These are phyloP conservation scores for Gavia stellata DNA, from an alignment of 2,113 vertebrate species.

Conservation along the genomic window DNA sequence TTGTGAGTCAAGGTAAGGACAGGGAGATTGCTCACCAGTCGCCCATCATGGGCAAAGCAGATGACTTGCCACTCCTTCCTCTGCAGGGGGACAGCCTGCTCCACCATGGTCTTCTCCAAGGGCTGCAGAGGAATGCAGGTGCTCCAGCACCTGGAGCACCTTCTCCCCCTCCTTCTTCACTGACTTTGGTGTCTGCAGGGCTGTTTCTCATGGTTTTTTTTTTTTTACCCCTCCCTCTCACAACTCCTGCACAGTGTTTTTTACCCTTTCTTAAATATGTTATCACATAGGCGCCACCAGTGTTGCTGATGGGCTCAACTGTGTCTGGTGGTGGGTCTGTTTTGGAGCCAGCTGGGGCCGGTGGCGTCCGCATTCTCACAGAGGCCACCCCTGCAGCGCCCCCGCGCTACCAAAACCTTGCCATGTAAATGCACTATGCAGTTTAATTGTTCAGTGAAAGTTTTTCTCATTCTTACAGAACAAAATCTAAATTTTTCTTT, in stretches of 20 bases:
- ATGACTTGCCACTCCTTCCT: neutral
- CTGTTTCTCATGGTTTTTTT: neutral
- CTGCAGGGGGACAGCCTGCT: neutral
- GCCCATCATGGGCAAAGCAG: neutral
- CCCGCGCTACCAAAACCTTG: neutral
- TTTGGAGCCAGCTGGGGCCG: neutral
- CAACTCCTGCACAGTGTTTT: neutral
- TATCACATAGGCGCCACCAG: too few relatives aligned
- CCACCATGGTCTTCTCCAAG: neutral
- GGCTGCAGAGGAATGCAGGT: neutral
- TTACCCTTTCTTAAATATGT: neutral
- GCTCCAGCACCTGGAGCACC: neutral
- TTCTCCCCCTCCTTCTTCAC: neutral
- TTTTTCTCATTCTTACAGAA: neutral
- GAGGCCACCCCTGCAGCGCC: neutral
- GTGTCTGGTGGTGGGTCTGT: rapidly evolving
- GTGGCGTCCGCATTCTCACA: neutral
- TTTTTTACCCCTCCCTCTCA: neutral
- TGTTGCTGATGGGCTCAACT: neutral
- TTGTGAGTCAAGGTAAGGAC: neutral
- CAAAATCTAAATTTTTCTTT: neutral
- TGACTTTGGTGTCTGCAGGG: neutral
- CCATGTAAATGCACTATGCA: neutral
- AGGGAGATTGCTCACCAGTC: neutral
- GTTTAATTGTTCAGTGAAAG: neutral